A percentile compares a stretch with the other conserved stretches of the same genome.
phyloP scores from a whole-genome alignment of 2,797 vertebrate species.

The Knipowitschia caucasica region DNA sequence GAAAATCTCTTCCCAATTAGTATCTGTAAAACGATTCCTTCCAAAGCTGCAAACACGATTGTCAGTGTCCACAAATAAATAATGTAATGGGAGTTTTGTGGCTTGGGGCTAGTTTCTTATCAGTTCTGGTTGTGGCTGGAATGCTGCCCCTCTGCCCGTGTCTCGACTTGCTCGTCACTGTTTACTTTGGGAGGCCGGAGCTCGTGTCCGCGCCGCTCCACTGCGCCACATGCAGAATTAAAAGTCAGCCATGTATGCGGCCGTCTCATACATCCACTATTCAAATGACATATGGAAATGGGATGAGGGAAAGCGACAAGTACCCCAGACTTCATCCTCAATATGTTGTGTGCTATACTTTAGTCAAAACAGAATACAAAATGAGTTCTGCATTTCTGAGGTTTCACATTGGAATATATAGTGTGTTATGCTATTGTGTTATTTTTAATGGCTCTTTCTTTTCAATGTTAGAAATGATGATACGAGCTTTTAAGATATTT shows the following conservation, averaged over 20 bases:
- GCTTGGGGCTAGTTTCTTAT: conserved; percentile 62
- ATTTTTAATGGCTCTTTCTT: too few relatives aligned
- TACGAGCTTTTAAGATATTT: too few relatives aligned
- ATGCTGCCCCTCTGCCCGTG: conserved; percentile 66
- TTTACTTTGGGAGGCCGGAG: conserved; percentile 61
- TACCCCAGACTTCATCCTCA: background rate
- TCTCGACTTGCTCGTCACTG: conserved; percentile 65
- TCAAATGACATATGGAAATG: conserved; percentile 6
- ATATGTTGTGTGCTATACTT: background rate
- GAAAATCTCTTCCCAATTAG: too few relatives aligned
- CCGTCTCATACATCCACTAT: background rate
- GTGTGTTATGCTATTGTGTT: too few relatives aligned
- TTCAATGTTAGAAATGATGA: too few relatives aligned
- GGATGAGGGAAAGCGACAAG: background rate
- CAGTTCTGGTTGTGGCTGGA: conserved; percentile 58
- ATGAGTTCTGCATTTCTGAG: too few relatives aligned
- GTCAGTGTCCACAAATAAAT: conserved; percentile 37
- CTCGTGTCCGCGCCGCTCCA: conserved; percentile 28
- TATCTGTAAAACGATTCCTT: too few relatives aligned
- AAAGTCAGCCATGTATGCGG: conserved; percentile 25
- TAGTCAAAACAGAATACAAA: too few relatives aligned
- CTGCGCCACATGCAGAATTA: conserved; percentile 24
- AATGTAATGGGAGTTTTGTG: conserved; percentile 58
- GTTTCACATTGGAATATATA: too few relatives aligned
- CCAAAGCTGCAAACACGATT: too few relatives aligned